Evolutionary conservation across 2,888 invertebrate species (phyloP).

Genomic region (Phorcus lineatus): DNA sequence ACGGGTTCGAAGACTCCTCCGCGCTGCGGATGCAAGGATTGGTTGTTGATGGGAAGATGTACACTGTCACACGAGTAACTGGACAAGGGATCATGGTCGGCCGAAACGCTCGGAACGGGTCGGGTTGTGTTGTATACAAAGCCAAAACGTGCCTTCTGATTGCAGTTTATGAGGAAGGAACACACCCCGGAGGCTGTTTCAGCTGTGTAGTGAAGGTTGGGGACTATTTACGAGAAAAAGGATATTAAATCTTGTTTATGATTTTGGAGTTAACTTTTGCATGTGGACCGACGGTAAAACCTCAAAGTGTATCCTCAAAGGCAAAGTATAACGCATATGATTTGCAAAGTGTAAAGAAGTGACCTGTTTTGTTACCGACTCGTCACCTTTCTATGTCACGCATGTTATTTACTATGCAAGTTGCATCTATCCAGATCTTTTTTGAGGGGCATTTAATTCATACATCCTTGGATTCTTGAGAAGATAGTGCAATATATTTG

Average conservation of each 20-base stretch:
- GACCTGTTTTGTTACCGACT: no score
- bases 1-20: constrained; percentile 55
- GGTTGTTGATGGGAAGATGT: constrained; percentile 42
- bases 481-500: no score
- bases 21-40: constrained; percentile 54
- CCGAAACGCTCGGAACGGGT: constrained; percentile 49
- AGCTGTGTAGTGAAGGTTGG: constrained; percentile 56
- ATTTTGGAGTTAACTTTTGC: no score
- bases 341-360: no score
- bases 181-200: constrained; percentile 58
- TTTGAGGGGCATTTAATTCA: no score
- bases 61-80: constrained; percentile 54
- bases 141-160: constrained; percentile 56
- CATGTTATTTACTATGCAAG: no score
- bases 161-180: constrained; percentile 58
- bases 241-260: constrained; percentile 45
- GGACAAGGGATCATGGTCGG: constrained; percentile 55
- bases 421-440: no score
- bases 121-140: constrained; percentile 56
- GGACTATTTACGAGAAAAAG: constrained; percentile 59
- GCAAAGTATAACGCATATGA: no score
- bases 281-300: no score
- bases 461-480: no score
- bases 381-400: no score
- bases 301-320: no score